Evolutionary conservation across 2,888 invertebrate species (phyloP), one percentile per base, ranked within the genome.

Genomic region (Cataglyphis albicans): DNA sequence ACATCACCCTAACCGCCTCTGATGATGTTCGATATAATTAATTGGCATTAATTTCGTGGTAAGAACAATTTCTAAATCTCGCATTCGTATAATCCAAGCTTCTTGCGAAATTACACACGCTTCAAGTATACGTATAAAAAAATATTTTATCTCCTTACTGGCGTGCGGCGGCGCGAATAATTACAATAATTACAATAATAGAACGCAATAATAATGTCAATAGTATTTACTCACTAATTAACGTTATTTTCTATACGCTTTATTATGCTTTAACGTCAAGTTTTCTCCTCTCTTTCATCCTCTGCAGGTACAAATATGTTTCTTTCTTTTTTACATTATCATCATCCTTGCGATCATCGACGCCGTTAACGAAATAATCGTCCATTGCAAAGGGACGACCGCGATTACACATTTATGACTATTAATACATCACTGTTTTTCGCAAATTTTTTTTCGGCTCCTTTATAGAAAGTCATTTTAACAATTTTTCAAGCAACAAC

Each of bases 231-330:
- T 85, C 84, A 88, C 90, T 90, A 91, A 88, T 90, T 91, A 91
- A 91, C 90, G 91, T 90, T 91, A 91, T 86, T 87, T 87, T 88
- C 86, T 91, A 90, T 84, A 91, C 88, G 89, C 89, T 89, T 90
- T 85, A 90, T 91, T 90, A 91, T 88, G 89, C 88, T 86, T 87
- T 88, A 89, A 86, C 87, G 81, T 87, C 57, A 73, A 88, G 84
- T 89, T 85, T 86, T 89, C 86, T 48, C 7, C n/a, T 89, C 80
- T 84, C 83, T 38, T 35, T 85, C 88, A 85, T 82, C 85, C 75
- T 89, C 83, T 86, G 90, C 91, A 91, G 91, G 91, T 92, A 92
- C 91, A 86, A 87, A 88, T 90, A 86, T 87, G n/a, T n/a, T 32
- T 72, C 1, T 48, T 68, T 61, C 21, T 78, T 68, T 41, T 25